Evolutionary conservation across 2,888 invertebrate genomes (phyloP).

Genomic region (Coelinius sp.): DNA sequence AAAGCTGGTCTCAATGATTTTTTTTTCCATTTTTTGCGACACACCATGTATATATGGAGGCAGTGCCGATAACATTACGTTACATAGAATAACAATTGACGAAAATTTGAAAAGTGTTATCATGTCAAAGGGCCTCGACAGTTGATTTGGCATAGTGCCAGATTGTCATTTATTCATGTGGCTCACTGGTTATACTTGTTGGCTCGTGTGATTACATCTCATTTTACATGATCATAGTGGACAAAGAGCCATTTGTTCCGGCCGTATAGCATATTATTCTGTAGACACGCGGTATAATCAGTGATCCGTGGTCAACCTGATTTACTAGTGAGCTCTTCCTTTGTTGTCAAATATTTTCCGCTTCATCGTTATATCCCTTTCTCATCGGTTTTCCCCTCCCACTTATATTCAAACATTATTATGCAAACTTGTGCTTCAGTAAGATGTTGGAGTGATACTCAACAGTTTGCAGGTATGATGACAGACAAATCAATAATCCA

Average conservation of each 20-base stretch:
- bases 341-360: neutral
- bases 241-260: slow-evolving; percentile 19
- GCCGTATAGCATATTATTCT: slow-evolving; percentile 3
- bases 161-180: slow-evolving; percentile 22
- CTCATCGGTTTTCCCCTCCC: neutral
- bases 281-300: slow-evolving; percentile 10
- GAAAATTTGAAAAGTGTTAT: slow-evolving; percentile 18
- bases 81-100: slow-evolving; percentile 1
- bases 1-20: neutral
- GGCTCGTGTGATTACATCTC: slow-evolving; percentile 26
- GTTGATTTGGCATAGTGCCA: slow-evolving; percentile 24
- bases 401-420: neutral
- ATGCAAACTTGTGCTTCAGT: neutral
- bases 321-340: neutral
- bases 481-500: neutral
- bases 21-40: neutral
- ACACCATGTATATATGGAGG: neutral
- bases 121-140: slow-evolving; percentile 12
- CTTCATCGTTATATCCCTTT: neutral
- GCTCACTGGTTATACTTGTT: slow-evolving; percentile 22
- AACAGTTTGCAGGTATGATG: neutral
- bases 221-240: slow-evolving; percentile 26
- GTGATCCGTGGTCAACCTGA: slow-evolving; percentile 9
- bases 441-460: neutral
- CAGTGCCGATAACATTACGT: neutral